phyloP scores from a whole-genome alignment of 2,113 vertebrate genomes.

The Channa maculata region DNA sequence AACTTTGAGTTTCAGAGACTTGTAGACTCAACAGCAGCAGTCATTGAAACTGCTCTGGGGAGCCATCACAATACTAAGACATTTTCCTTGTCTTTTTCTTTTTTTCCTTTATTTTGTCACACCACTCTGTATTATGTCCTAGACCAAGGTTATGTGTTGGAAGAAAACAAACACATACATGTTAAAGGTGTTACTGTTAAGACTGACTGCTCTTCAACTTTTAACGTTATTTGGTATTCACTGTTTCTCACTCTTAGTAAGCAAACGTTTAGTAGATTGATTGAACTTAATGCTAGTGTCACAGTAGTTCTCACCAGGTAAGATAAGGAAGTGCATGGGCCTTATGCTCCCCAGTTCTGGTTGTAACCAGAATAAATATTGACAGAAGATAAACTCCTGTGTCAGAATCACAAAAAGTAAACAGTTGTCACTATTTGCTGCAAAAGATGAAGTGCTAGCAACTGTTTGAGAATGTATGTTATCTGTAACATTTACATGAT shows the following conservation, averaged over 20 bases:
- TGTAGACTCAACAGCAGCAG: too few species aligned
- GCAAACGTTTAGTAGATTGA: background rate
- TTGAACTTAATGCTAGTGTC: conserved; percentile 12
- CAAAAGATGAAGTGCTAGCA: background rate
- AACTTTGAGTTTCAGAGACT: too few species aligned
- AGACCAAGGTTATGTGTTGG: background rate
- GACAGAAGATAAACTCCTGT: conserved; percentile 59
- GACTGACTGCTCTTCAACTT: background rate
- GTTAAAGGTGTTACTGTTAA: too few species aligned
- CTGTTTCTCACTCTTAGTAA: background rate
- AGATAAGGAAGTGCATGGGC: conserved; percentile 12
- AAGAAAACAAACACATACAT: too few species aligned
- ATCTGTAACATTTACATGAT: background rate
- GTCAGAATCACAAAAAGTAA: conserved; percentile 45
- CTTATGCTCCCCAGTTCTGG: conserved; percentile 11
- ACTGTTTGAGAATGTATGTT: background rate
- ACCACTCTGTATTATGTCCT: background rate
- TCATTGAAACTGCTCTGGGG: too few species aligned
- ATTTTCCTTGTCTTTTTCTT: too few species aligned
- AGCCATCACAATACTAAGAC: too few species aligned
- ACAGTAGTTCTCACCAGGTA: conserved; percentile 18
- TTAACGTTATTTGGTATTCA: background rate
- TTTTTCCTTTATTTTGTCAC: too few species aligned
- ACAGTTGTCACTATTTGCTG: background rate
- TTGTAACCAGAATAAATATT: conserved; percentile 69